Conservation (phyloP, 2,888 invertebrate genomes). For the Hydroisotoma schaefferi region DNA sequence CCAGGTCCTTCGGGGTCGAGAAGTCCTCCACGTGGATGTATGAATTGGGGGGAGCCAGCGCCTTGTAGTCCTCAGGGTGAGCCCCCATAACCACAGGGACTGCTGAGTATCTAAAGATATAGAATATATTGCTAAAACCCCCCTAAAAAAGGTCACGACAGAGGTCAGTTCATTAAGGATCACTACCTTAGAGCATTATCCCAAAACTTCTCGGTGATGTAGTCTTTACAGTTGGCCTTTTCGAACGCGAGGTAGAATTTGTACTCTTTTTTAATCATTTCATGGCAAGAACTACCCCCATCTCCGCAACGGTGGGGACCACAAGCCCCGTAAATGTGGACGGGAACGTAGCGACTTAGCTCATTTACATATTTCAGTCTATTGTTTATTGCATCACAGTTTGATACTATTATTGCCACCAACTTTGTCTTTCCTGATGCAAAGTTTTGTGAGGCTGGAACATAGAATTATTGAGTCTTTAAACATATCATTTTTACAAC, state of each 20-base stretch:
- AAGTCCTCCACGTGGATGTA: constrained; percentile 53
- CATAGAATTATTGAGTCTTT: background rate
- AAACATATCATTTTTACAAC: background rate
- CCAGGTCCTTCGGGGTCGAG: constrained; percentile 35
- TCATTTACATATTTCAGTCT: constrained; percentile 45
- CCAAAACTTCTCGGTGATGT: constrained; percentile 64
- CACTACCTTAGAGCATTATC: constrained; percentile 8
- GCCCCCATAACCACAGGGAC: constrained; percentile 56
- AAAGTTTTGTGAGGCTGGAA: background rate
- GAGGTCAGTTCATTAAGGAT: background rate
- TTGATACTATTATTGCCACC: constrained; percentile 15
- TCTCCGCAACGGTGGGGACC: constrained; percentile 31
- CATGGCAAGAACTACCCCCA: background rate
- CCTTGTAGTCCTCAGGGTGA: constrained; percentile 53
- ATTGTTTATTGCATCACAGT: constrained; percentile 15
- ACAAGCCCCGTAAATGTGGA: constrained; percentile 50
- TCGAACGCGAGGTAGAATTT: constrained; percentile 68
- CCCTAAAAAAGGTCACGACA: background rate
- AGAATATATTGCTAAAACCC: background rate
- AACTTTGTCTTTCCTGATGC: constrained; percentile 13
- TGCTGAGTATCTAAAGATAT: constrained; percentile 51
- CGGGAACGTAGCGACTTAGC: constrained; percentile 48
- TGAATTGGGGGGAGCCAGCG: constrained; percentile 53
- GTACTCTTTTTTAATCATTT: constrained; percentile 53
- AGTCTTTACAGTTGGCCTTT: constrained; percentile 65